Evolutionary conservation across 1,140 invertebrate genomes (phyloP), one percentile per base, ranked within the genome.

Genomic region (Psix sp.): DNA sequence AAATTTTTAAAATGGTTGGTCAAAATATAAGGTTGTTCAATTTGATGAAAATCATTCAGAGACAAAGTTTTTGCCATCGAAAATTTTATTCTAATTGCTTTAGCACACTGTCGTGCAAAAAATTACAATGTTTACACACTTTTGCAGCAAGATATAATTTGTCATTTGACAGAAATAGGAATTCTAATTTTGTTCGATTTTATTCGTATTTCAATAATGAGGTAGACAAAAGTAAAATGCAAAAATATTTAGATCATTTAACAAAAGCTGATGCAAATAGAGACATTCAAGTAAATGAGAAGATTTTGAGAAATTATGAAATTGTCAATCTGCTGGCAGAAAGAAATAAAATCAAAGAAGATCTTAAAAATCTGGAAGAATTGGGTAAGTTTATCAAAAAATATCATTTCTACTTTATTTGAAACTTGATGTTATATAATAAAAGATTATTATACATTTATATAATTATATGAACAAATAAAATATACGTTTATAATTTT

Each of bases 301-400:
- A 4, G 9, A 9, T 20, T 43, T 24, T 1, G 20, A 77, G 49
- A 88, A 51, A 85, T 40, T 17, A 72, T 40, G 75, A 82, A 5
- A 46, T 89, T 14, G 48, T 81, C 4, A 31, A 26, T 54, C 71
- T 89, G 21, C 52, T 90, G 13, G 42, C 83, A n/a, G 45, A 87
- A 54, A 82, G 87, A 15, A 38, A 77, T 5, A 57, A 74, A 1
- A 57, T 89, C 16, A 9, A 85, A 2, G 77, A 89, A 31, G 87
- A 87, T 76, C 77, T 89, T 1, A 60, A 77, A 13, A 86, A 65
- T 79, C 78, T 90, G 46, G 63, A 84, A 49, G 88, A 91, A 20
- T 75, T 91, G 24, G 79, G 89, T 86, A 77, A 49, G 29, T 13
- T 29, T 24, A 7, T 33, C 1, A 40, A 18, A 33, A 56, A 38